Evolutionary conservation across 1,140 invertebrate species (phyloP), one percentile per base, ranked within the genome.

Genomic region (Meloidogyne hapla): DNA sequence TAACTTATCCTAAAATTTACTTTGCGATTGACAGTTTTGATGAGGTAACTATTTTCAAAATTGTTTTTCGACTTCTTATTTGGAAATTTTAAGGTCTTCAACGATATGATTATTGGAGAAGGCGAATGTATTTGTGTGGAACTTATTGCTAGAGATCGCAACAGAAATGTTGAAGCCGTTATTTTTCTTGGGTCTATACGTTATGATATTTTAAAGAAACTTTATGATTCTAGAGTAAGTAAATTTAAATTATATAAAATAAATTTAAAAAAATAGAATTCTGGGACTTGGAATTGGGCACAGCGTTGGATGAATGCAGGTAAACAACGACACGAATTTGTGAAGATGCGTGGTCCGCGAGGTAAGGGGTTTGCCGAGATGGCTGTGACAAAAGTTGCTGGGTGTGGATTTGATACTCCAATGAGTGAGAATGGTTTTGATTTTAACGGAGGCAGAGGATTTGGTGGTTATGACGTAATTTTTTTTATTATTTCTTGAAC

Each of bases 1-100:
- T 98, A 87, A 96, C 94, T 40, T 99, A 98, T 89, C 96, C 96
- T 1, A 94, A 96, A 89, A 94, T 99, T 81, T 98, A 94, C 89
- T 99, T 98, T 88, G 95, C 95, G 91, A 94, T 99, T 66, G 96
- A 99, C 89, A 96, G 98, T 90, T 99, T 98, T 89, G 96, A 98
- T 89, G 94, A 77, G 33, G 76, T 75, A 73, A 68, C 5, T 98
- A 91, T 94, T 95, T 63, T 63, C 5, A 15, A 1, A 65, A 67
- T 38, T 67, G 13, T 42, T 76, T 21, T 66, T 26, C n/a, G 18
- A 40, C 15, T 33, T 38, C 6, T n/a, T 67, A 45, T 21, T 67
- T 76, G 18, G 33, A 21, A 79, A 45, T 87, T 85, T 38, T 86
- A 18, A 93, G 92, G 91, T 93, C 74, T 98, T 98, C 90, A 93